Base-by-base conservation (phyloP, 2,888 invertebrate genomes). In the Andrena fulva region DNA sequence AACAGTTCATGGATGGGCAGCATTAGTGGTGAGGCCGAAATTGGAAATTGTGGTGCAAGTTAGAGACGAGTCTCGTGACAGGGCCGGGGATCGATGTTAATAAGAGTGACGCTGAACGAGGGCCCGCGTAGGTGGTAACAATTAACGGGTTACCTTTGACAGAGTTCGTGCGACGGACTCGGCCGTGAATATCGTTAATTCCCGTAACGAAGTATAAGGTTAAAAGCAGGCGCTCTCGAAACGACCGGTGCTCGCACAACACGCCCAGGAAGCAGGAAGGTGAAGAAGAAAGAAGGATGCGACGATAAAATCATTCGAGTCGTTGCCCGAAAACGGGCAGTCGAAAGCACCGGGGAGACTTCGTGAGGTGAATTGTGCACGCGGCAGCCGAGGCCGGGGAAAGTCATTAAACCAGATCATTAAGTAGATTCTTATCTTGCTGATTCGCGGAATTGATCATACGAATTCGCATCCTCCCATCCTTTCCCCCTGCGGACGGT, bases 291-390 rank as follows among this genome's bases (percentile, higher is more conserved):
- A 20, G 78, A 76, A 91, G 88, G 89, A 88, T 84, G 82, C 77
- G 85, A 80, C 80, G 90, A 91, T 91, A 91, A 91, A 90, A 91
- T 91, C 89, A 80, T 84, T 72, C 79, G 82, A 89, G 88, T 89
- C 90, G 89, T 91, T 89, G 89, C 77, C 89, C 90, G 89, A 91
- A 90, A 90, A 88, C 86, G 80, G 85, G 56, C 83, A 82, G 86
- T 77, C 82, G 87, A 81, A 84, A 77, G 68, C 75, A 74, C 66
- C 69, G 60, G 66, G 80, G 60, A 76, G 77, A 29, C 71, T 80
- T 76, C 63, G 77, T 67, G 87, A 76, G 76, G 73, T 76, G 77
- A 81, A 86, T 78, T 79, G 71, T 66, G 73, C 52, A 75, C 66
- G 35, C 31, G 56, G 71, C 48, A 27, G 76, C 54, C 73, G 50